Percentiles rank a stretch among this genome's conserved stretches.
Conservation (phyloP, 53 echinoderm and acorn worm species). For the Holothuria leucospilota region DNA sequence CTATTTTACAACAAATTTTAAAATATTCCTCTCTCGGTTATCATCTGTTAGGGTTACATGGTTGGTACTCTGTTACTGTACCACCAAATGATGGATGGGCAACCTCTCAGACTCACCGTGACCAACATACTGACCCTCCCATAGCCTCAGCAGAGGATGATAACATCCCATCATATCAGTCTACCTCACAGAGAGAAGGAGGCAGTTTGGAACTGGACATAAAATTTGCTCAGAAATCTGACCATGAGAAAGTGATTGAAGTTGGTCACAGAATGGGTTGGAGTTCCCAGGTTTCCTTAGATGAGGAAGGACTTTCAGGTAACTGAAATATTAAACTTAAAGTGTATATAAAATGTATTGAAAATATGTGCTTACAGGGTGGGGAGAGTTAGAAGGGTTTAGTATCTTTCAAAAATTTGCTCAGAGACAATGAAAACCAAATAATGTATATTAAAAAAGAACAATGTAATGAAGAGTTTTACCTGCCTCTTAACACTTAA, state of each 20-base stretch:
- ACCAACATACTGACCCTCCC: no score
- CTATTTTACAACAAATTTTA: no score
- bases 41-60: constrained; percentile 73
- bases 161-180: background rate
- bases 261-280: constrained; percentile 87
- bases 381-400: no score
- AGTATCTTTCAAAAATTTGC: no score
- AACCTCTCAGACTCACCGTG: background rate
- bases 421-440: no score
- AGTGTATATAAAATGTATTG: no score
- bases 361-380: no score
- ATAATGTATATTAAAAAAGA: no score
- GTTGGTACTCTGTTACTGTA: constrained; percentile 81
- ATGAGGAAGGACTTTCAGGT: constrained; percentile 28
- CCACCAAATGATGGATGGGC: constrained; percentile 65
- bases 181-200: constrained; percentile 58
- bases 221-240: constrained; percentile 85
- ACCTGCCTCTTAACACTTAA: no score
- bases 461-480: no score
- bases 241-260: constrained; percentile 79
- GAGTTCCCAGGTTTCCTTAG: constrained; percentile 64
- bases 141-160: background rate
- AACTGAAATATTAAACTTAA: background rate
- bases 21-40: background rate
- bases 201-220: constrained; percentile 83